Conservation (phyloP, 2,888 invertebrate genomes). For the Tortricodes alternella region DNA sequence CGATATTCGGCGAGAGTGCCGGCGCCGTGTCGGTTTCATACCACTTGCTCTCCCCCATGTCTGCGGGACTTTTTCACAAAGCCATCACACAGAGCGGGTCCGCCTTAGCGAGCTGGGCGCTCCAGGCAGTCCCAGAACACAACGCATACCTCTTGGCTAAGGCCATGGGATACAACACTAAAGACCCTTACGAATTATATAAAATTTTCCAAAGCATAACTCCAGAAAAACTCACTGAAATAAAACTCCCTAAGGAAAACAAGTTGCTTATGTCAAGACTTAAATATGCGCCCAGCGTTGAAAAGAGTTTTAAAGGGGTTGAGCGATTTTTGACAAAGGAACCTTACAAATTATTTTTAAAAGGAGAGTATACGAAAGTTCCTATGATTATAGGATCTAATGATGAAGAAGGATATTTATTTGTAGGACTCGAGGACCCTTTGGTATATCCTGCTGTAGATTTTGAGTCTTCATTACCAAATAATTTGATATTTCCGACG, state of each 20-base stretch:
- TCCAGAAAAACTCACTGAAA: slow-evolving; percentile 20
- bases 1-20: slow-evolving; percentile 70
- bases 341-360: slow-evolving; percentile 44
- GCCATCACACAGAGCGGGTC: slow-evolving; percentile 71
- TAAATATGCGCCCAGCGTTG: background rate
- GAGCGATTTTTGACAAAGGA: slow-evolving; percentile 39
- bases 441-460: slow-evolving; percentile 45
- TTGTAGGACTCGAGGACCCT: slow-evolving; percentile 54
- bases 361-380: slow-evolving; percentile 5
- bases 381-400: slow-evolving; percentile 5
- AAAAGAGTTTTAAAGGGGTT: background rate
- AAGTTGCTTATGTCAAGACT: slow-evolving; percentile 14
- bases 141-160: slow-evolving; percentile 61
- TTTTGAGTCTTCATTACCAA: slow-evolving; percentile 62
- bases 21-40: slow-evolving; percentile 63
- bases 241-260: slow-evolving; percentile 19
- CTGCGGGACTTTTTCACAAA: slow-evolving; percentile 66
- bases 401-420: slow-evolving; percentile 47
- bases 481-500: slow-evolving; percentile 54
- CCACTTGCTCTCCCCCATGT: slow-evolving; percentile 64
- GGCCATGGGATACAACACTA: slow-evolving; percentile 43
- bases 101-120: slow-evolving; percentile 56
- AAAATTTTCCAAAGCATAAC: slow-evolving; percentile 29
- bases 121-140: slow-evolving; percentile 59
- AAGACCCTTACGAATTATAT: slow-evolving; percentile 31